Conservation (phyloP, 2,797 vertebrate species). For the Coregonus sp. region DNA sequence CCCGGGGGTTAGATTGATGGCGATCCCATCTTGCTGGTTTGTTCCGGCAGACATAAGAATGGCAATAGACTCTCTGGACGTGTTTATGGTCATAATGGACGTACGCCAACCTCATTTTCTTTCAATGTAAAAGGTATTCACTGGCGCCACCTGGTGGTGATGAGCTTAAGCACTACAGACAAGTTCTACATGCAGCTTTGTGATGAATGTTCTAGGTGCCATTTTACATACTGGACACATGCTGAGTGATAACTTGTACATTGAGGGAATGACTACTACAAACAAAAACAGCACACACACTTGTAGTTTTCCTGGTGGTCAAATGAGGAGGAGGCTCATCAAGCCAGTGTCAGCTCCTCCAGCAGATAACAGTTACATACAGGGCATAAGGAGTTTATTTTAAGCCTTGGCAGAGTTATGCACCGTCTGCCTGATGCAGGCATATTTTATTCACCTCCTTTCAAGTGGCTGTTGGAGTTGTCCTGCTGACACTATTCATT, state of each 20-base stretch:
- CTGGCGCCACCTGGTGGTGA: not conserved
- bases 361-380: constrained; percentile 17
- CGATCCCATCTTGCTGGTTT: not conserved
- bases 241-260: not conserved
- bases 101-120: constrained; percentile 3
- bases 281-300: not conserved
- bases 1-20: too few species aligned
- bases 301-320: not conserved
- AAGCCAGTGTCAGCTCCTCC: constrained; percentile 12
- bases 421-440: constrained; percentile 49
- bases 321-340: constrained; percentile 10
- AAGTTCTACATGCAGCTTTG: not conserved
- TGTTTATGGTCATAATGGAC: not conserved
- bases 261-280: not conserved
- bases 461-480: constrained; percentile 42
- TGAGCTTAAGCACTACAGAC: not conserved
- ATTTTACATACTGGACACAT: not conserved
- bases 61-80: constrained; percentile 9
- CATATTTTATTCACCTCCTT: constrained; percentile 63
- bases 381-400: constrained; percentile 56
- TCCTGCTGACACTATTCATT: constrained; percentile 54
- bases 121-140: not conserved
- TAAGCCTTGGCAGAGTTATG: constrained; percentile 46
- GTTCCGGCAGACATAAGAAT: constrained; percentile 17
- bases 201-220: not conserved